Evolutionary conservation across 1,140 invertebrate genomes (phyloP), one percentile per base, ranked within the genome.

Genomic region (Ditylenchus dipsaci): DNA sequence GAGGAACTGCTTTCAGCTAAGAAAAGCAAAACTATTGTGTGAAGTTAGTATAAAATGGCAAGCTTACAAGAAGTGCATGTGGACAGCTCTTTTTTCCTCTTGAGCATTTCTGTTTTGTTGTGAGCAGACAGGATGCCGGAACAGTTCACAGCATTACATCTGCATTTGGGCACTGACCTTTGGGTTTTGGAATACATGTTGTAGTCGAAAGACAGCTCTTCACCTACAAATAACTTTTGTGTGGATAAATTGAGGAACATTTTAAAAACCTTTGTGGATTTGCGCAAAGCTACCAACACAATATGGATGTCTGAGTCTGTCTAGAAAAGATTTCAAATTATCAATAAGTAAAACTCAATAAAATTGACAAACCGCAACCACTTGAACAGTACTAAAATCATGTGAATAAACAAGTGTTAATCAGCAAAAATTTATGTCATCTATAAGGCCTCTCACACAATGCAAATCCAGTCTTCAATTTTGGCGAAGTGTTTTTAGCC

Each of bases 191-290:
- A 45, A 19, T 70, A 42, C 68, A 70, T 70, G 47, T 70, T 70
- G 60, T 70, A 70, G 26, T 70, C 68, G 49, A 70, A 70, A n/a
- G 68, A 70, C 30, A 70, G 45, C 38, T 70, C 68, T 27, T 70
- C 68, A 8, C 68, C 68, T 64, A 21, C n/a, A 43, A 61, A 61
- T 8, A 7, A 61, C 26, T 33, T 26, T 61, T 3, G 29, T 5
- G 19, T n/a, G 8, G 29, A 8, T 3, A n/a, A 61, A 8, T 7
- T 21, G 19, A 5, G 26, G 3, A 61, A 21, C 17, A 7, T 19
- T 38, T 15, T 29, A 1, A 29, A 33, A 62, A 38, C 33, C 17
- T 64, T 38, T 45, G 49, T 59, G 19, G 27, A 70, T 70, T 69
- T 60, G 57, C 33, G 30, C 17, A 60, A 29, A n/a, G 68, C 68